Conservation (phyloP, 2,888 invertebrate species). For the Julus scanicus region DNA sequence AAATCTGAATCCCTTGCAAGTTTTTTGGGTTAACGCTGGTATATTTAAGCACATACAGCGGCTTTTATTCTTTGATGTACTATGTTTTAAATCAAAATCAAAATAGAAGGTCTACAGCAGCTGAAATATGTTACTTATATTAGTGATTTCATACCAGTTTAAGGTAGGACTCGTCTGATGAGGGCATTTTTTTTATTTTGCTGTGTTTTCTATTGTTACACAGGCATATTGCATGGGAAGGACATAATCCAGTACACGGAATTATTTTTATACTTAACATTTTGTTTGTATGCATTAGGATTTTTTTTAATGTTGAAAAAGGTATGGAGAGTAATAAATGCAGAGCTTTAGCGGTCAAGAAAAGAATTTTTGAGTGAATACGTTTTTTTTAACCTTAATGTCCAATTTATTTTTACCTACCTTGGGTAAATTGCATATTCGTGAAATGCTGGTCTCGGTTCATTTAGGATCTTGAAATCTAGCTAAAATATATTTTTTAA, state of each 20-base stretch:
- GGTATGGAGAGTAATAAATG: not conserved
- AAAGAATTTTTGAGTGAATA: constrained; percentile 17
- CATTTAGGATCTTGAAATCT: constrained; percentile 4
- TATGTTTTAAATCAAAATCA: constrained; percentile 4
- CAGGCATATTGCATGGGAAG: not conserved
- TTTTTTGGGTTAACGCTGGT: not conserved
- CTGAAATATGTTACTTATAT: not conserved
- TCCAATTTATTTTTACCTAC: not conserved
- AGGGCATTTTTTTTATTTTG: not conserved
- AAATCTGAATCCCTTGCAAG: too few species aligned
- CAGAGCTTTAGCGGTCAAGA: constrained; percentile 22
- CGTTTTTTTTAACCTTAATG: constrained; percentile 6
- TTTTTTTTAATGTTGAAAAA: not conserved
- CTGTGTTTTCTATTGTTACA: not conserved
- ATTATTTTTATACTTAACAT: not conserved
- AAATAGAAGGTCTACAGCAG: not conserved
- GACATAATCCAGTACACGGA: too few species aligned
- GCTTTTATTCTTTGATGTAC: not conserved
- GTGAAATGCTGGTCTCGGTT: not conserved
- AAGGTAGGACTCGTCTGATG: not conserved
- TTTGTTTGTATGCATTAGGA: constrained; percentile 9
- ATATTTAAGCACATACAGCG: not conserved
- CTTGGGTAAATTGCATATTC: not conserved
- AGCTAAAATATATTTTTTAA: not conserved
- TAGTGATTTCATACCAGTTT: not conserved